phyloP scores from a whole-genome alignment of 2,113 vertebrate species.

The Sardina pilchardus region DNA sequence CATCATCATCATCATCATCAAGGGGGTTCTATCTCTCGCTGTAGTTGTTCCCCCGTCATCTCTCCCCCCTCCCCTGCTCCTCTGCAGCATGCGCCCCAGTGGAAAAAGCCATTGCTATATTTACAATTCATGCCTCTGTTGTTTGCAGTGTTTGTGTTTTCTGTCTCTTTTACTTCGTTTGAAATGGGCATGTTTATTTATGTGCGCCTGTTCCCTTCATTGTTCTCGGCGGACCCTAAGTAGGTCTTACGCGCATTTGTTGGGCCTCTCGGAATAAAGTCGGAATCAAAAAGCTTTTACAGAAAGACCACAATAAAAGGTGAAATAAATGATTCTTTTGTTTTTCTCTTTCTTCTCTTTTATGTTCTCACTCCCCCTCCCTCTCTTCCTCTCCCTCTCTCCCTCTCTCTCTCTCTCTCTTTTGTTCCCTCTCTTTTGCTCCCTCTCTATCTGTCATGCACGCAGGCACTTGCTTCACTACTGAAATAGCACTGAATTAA shows the following conservation, averaged over 20 bases:
- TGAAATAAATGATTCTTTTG: background rate
- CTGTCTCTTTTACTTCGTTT: background rate
- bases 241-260: background rate
- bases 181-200: background rate
- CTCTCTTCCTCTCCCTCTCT: background rate
- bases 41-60: background rate
- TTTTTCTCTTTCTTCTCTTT: background rate
- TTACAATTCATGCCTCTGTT: constrained; percentile 1
- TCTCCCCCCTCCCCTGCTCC: background rate
- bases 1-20: background rate
- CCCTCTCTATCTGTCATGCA: background rate
- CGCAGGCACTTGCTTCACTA: background rate
- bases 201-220: background rate
- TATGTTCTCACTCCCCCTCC: background rate
- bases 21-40: background rate
- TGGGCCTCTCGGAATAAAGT: background rate
- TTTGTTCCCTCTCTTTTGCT: background rate
- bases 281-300: background rate
- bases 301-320: background rate
- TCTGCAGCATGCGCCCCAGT: background rate
- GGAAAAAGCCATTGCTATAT: background rate
- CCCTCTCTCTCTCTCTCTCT: background rate
- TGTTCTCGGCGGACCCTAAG: background rate
- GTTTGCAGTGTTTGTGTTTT: background rate
- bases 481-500: background rate